These are phyloP conservation scores for Yponomeuta plumbellus DNA, from an alignment of 2,888 invertebrate genomes.

Conservation along the genomic window DNA sequence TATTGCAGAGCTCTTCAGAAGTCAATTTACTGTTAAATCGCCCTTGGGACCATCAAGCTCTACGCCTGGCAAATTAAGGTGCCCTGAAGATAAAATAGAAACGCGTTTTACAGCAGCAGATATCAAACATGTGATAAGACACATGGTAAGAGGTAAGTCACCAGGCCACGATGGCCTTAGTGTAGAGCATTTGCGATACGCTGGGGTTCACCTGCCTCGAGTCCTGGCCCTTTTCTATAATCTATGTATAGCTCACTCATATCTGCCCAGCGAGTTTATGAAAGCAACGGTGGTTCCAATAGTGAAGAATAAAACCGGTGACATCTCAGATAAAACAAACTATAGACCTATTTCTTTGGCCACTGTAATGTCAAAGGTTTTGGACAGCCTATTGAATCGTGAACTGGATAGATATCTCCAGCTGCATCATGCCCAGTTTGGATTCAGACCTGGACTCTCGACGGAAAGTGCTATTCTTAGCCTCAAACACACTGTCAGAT, in stretches of 20 bases:
- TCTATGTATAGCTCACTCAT: constrained; percentile 1
- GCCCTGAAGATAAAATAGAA: neutral
- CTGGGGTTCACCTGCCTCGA: constrained; percentile 2
- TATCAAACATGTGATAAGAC: neutral
- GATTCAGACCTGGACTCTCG: neutral
- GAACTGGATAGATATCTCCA: neutral
- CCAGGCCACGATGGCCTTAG: neutral
- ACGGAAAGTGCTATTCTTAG: constrained; percentile 4
- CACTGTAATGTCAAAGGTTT: neutral
- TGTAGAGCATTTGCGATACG: constrained; percentile 6
- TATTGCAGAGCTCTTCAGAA: no score
- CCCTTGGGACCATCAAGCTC: neutral
- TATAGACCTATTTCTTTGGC: neutral
- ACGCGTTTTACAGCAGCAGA: neutral
- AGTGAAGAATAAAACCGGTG: constrained; percentile 2
- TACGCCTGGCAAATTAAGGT: neutral
- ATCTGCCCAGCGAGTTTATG: neutral
- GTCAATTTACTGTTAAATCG: no score
- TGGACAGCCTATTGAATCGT: neutral
- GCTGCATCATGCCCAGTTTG: neutral
- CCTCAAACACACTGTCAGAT: neutral
- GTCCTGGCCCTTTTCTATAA: neutral
- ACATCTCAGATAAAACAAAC: neutral
- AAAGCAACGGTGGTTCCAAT: neutral
- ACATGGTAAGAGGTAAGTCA: constrained; percentile 5